phyloP scores from a whole-genome alignment of 2,797 vertebrate species.

The Sandelia bainsii region DNA sequence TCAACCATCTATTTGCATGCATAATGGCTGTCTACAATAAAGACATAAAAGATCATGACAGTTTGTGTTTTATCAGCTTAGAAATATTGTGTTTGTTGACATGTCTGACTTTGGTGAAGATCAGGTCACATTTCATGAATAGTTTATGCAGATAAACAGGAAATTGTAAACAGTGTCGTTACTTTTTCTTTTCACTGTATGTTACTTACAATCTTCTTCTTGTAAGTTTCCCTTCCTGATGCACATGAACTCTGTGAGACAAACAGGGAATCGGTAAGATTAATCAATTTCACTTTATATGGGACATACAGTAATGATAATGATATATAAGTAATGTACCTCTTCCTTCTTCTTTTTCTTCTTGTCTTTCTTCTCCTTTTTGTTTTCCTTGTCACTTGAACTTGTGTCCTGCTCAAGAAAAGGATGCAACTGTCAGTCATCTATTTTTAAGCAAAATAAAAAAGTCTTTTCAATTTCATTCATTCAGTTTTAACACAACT shows the following conservation, averaged over 20 bases:
- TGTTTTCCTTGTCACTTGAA: slow-evolving; percentile 62
- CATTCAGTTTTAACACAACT: too few relatives aligned
- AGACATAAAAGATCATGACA: too few relatives aligned
- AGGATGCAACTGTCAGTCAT: slow-evolving; percentile 5
- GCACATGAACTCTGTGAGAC: slow-evolving; percentile 24
- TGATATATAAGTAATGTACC: slow-evolving; percentile 18
- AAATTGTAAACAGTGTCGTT: too few relatives aligned
- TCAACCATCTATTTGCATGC: too few relatives aligned
- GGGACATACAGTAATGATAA: neutral
- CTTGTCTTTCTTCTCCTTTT: slow-evolving; percentile 58
- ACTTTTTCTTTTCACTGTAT: too few relatives aligned
- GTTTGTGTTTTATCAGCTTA: too few relatives aligned
- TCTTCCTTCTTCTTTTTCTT: slow-evolving; percentile 61
- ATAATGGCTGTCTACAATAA: too few relatives aligned
- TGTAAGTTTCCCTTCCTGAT: slow-evolving; percentile 40
- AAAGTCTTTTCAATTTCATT: too few relatives aligned
- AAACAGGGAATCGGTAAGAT: slow-evolving; percentile 1
- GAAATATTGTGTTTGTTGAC: too few relatives aligned
- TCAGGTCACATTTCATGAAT: too few relatives aligned
- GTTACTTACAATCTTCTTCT: slow-evolving; percentile 43
- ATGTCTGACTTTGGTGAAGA: too few relatives aligned
- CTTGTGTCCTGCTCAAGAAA: slow-evolving; percentile 59
- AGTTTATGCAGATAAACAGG: too few relatives aligned
- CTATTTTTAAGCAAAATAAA: neutral
- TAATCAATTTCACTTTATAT: neutral